phyloP scores from a whole-genome alignment of 2,113 vertebrate genomes.

The Gymnobelideus leadbeateri region DNA sequence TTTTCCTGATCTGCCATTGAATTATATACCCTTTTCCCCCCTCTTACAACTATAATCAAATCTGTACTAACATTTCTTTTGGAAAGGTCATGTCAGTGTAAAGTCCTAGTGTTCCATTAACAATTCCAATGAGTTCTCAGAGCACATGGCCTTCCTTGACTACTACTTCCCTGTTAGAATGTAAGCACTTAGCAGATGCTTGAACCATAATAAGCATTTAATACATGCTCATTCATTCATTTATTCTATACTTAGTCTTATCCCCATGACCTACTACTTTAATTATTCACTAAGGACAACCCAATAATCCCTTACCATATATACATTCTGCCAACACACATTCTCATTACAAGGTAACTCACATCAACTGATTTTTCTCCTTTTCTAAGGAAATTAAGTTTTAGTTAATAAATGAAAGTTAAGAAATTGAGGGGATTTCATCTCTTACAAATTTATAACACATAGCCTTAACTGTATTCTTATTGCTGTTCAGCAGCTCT shows the following conservation, averaged over 20 bases:
- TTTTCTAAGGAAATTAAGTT: not conserved
- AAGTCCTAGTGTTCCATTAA: not conserved
- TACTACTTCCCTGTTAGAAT: not conserved
- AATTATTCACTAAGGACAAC: not conserved
- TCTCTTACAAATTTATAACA: not conserved
- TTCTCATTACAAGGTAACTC: not conserved
- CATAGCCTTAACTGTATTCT: not conserved
- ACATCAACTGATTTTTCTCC: not conserved
- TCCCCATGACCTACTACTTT: not conserved
- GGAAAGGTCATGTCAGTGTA: not conserved
- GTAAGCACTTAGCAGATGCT: not conserved
- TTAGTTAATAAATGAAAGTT: not conserved
- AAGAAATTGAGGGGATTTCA: not conserved
- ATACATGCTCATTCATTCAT: not conserved
- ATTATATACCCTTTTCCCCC: not conserved
- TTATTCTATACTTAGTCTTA: not conserved
- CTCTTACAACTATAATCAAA: not conserved
- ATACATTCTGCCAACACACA: not conserved
- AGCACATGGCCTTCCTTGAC: not conserved
- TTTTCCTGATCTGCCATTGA: not conserved
- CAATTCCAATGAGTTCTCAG: not conserved
- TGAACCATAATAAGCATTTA: not conserved
- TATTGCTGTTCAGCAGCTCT: not conserved
- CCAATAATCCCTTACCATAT: not conserved
- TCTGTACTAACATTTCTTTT: not conserved